Conservation (phyloP, 1,140 invertebrate genomes). For the Steinernema feltiae region DNA sequence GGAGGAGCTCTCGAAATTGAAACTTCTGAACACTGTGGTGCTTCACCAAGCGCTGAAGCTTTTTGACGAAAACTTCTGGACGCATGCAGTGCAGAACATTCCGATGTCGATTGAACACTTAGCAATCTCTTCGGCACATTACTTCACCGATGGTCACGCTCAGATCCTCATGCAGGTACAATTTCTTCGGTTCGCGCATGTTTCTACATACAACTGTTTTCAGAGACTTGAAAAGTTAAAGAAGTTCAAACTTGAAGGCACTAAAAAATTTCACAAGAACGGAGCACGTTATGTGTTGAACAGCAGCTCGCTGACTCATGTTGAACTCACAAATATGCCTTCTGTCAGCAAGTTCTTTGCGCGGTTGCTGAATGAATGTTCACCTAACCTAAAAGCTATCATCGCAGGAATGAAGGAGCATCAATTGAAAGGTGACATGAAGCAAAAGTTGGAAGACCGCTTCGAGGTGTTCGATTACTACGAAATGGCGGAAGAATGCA, state of each 20-base stretch:
- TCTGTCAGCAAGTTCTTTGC: not conserved
- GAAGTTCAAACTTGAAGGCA: not conserved
- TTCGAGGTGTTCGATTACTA: not conserved
- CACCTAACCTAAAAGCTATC: not conserved
- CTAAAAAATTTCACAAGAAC: not conserved
- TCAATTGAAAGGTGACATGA: not conserved
- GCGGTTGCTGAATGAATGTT: not conserved
- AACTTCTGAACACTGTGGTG: not conserved
- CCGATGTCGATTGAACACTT: not conserved
- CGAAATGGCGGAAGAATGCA: not conserved
- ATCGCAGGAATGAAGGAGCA: not conserved
- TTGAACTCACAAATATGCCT: not conserved
- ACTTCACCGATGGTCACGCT: not conserved
- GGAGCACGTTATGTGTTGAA: not conserved
- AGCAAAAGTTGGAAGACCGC: not conserved
- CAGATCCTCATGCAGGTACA: not conserved
- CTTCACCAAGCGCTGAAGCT: not conserved
- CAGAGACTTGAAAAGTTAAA: not conserved
- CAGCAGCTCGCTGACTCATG: not conserved
- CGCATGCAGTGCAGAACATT: not conserved
- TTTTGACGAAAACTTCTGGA: not conserved
- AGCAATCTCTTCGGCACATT: not conserved
- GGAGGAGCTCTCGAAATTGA: not conserved
- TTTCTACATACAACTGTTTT: not conserved
- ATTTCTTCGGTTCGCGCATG: not conserved